Conservation (phyloP, 30 jellyfish, hydroid and myxozoan genomes). For the Cassiopea xamachana region DNA sequence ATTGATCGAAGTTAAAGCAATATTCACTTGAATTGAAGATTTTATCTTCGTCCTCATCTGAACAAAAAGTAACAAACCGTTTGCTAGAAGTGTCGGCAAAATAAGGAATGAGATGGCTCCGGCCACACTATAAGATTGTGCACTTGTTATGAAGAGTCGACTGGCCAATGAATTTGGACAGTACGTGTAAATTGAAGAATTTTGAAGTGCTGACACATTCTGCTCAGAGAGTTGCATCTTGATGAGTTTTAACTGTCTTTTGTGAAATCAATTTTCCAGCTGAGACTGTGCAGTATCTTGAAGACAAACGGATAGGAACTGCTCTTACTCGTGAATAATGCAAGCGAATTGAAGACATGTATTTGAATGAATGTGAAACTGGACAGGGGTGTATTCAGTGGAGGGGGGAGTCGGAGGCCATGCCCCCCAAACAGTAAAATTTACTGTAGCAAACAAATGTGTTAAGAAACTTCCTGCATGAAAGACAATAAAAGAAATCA, state of each 20-base stretch:
- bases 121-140: conserved; percentile 43
- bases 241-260: background rate
- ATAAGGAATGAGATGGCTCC: conserved; percentile 10
- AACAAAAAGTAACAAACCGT: conserved; percentile 27
- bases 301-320: too few species aligned
- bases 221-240: background rate
- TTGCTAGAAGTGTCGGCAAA: conserved; percentile 12
- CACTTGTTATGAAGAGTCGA: conserved; percentile 20
- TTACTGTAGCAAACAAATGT: too few species aligned
- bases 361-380: too few species aligned
- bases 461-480: too few species aligned
- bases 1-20: background rate
- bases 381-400: too few species aligned
- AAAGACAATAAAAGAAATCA: too few species aligned
- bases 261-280: background rate
- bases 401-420: too few species aligned
- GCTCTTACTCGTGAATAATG: too few species aligned
- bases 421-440: too few species aligned
- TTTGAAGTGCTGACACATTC: background rate
- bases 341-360: too few species aligned
- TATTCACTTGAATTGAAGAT: conserved; percentile 10
- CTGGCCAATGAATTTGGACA: conserved; percentile 49
- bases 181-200: background rate
- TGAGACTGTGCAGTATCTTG: too few species aligned
- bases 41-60: conserved; percentile 12